phyloP scores from a whole-genome alignment of 2,113 vertebrate genomes.

The Anser brachyrhynchus region DNA sequence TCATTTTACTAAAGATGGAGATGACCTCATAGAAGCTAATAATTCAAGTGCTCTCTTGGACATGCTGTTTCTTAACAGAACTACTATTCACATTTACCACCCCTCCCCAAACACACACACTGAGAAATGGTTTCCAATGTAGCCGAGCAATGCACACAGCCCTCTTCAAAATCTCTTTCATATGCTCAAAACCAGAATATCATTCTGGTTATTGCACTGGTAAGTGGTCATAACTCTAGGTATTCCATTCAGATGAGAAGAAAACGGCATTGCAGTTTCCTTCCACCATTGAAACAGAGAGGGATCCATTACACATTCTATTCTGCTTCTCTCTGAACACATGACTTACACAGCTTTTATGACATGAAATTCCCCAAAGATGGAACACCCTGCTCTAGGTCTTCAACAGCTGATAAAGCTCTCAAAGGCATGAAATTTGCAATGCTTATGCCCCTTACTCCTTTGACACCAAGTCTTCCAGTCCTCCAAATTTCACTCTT shows the following conservation, averaged over 20 bases:
- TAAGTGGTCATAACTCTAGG: neutral
- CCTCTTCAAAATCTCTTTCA: neutral
- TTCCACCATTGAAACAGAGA: neutral
- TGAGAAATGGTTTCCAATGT: neutral
- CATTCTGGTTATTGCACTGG: neutral
- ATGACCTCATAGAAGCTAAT: neutral
- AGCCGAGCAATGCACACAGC: rapidly evolving
- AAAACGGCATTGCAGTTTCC: neutral
- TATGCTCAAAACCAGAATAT: neutral
- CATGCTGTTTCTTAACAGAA: neutral
- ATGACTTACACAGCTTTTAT: neutral
- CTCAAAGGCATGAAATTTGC: neutral
- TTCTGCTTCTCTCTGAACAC: neutral
- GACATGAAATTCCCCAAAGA: neutral
- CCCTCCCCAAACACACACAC: neutral
- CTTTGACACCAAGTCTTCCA: neutral
- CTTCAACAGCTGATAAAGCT: neutral
- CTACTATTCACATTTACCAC: neutral
- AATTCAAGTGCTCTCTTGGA: neutral
- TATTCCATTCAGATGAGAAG: neutral
- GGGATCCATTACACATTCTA: neutral
- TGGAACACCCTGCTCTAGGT: neutral
- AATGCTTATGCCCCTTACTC: neutral
- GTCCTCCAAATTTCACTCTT: neutral
- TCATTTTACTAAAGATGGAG: neutral